Evolutionary conservation across 1,140 invertebrate genomes (phyloP), one percentile per base, ranked within the genome.

Genomic region (Drosophila pruinosa): DNA sequence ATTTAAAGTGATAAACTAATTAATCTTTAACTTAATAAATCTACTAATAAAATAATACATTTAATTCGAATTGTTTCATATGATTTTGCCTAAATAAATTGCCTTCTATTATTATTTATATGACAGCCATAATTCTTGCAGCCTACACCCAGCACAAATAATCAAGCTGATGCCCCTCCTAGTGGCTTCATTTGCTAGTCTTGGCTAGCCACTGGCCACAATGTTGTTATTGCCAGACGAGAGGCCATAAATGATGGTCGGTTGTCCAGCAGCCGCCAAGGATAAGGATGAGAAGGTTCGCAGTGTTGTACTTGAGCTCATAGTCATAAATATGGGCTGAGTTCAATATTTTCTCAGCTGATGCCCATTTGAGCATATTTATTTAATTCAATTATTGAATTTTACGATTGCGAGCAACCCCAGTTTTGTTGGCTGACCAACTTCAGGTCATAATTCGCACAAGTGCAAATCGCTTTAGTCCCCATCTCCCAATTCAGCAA

Each of bases 341-440:
- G 50, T 71, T 43, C 75, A 88, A 88, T 88, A 88, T 88, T 78
- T 89, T 75, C 67, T 69, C 82, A 88, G 82, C 82, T 88, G 82
- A 75, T 72, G 75, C 72, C 61, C 74, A 48, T 59, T 52, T 36
- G 39, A 10, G 38, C 69, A 64, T 88, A 88, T 88, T 88, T 88
- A 88, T 88, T 88, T 88, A 88, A 88, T 88, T 88, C 82, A 88
- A 88, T 88, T 88, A 88, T 88, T 75, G 82, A 88, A 88, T 88
- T 88, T 88, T 88, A 88, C 71, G 82, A 88, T 88, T 88, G 89
- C 78, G 63, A 43, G 10, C 48, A 47, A 52, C 53, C 41, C 54
- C 61, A 17, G 7, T 10, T 31, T 54, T 28, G 63, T 7, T 24
- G 43, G n/a, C 70, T 43, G 59, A 41, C 63, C 62, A 73, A 61